These are phyloP conservation scores for Poecilia wingei DNA, from an alignment of 2,797 vertebrate genomes.

Conservation along the genomic window DNA sequence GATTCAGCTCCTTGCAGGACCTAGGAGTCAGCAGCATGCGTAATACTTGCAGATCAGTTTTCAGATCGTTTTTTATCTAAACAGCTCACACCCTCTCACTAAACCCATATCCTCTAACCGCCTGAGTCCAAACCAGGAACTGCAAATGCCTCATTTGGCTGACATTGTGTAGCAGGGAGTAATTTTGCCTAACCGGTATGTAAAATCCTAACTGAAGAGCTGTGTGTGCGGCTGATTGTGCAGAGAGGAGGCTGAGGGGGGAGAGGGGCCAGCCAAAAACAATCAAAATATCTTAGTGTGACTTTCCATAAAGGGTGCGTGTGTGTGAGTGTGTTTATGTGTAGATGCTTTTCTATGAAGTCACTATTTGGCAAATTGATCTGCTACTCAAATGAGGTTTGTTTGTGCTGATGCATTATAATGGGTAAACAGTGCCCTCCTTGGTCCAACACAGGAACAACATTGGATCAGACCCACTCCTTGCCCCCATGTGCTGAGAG, in stretches of 20 bases:
- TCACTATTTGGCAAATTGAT: slow-evolving; percentile 71
- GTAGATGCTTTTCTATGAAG: slow-evolving; percentile 64
- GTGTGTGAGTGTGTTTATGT: slow-evolving; percentile 13
- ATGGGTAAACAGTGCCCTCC: slow-evolving; percentile 72
- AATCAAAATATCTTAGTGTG: slow-evolving; percentile 75
- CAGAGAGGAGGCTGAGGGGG: slow-evolving; percentile 60
- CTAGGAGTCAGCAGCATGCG: slow-evolving; percentile 18
- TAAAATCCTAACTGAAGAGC: slow-evolving; percentile 78
- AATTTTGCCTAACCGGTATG: slow-evolving; percentile 79
- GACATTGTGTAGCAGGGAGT: slow-evolving; percentile 71
- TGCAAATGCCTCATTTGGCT: slow-evolving; percentile 72
- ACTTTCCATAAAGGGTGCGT: slow-evolving; percentile 66
- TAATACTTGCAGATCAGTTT: slow-evolving; percentile 49
- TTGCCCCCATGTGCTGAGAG: slow-evolving; percentile 23
- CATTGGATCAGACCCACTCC: slow-evolving; percentile 17
- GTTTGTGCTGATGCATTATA: slow-evolving; percentile 3
- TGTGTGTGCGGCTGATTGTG: slow-evolving; percentile 59
- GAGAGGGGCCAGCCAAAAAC: slow-evolving; percentile 68
- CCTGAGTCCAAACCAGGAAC: slow-evolving; percentile 70
- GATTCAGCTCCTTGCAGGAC: neutral
- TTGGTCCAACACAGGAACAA: slow-evolving; percentile 25
- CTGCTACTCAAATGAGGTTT: slow-evolving; percentile 40
- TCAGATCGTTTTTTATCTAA: slow-evolving; percentile 33
- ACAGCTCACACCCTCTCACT: slow-evolving; percentile 50
- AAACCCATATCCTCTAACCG: slow-evolving; percentile 67